These are phyloP conservation scores for Drosophila mimetica DNA, from an alignment of 2,888 invertebrate genomes.

Conservation along the genomic window DNA sequence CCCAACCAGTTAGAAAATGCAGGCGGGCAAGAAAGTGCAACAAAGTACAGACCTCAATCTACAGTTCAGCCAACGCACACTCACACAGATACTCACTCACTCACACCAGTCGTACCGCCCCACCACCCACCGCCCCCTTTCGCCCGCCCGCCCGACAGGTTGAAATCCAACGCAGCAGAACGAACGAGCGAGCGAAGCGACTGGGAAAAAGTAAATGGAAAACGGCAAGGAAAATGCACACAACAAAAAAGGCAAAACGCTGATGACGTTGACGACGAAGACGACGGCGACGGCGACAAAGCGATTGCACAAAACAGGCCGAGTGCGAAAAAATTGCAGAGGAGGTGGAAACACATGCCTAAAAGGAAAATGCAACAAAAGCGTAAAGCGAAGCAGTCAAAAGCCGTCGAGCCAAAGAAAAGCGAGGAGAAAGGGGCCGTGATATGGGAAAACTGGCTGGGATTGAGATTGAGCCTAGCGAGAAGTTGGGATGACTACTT, in stretches of 20 bases:
- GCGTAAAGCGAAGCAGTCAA: conserved; percentile 40
- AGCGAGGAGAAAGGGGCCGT: not conserved
- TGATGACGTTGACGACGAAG: conserved; percentile 35
- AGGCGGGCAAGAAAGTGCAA: conserved; percentile 68
- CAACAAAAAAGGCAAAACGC: conserved; percentile 39
- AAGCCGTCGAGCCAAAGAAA: conserved; percentile 10
- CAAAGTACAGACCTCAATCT: conserved; percentile 77
- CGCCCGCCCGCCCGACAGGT: conserved; percentile 65
- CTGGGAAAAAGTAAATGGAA: conserved; percentile 66
- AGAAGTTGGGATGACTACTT: not conserved
- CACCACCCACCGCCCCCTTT: conserved; percentile 7
- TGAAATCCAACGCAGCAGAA: conserved; percentile 81
- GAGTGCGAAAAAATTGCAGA: conserved; percentile 62
- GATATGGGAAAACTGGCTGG: conserved; percentile 6
- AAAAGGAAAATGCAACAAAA: conserved; percentile 69
- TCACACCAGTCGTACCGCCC: not conserved
- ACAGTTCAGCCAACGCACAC: conserved; percentile 39
- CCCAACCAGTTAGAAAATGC: conserved; percentile 76
- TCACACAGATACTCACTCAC: conserved; percentile 5
- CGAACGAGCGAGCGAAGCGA: conserved; percentile 69
- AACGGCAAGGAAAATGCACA: conserved; percentile 54
- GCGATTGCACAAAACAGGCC: conserved; percentile 65
- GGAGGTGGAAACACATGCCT: conserved; percentile 35
- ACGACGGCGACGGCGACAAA: conserved; percentile 14
- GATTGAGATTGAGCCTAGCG: not conserved